Base-by-base conservation (phyloP, 2,113 vertebrate species). In the Morone chrysops region DNA sequence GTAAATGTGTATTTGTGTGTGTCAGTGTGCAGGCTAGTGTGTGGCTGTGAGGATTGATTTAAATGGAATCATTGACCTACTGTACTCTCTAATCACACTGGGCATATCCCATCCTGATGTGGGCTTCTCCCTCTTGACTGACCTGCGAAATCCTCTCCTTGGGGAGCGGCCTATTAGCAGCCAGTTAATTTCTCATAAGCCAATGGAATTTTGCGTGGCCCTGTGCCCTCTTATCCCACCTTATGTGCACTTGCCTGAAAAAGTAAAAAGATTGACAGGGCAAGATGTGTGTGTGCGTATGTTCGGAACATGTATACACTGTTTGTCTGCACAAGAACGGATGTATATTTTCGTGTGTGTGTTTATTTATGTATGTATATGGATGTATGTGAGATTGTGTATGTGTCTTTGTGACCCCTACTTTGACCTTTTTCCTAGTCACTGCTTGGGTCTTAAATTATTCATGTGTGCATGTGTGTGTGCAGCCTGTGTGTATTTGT, bases 371-470 rank as follows among this genome's bases (percentile, higher is more conserved):
- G 87, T 89, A 90, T 94, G 84, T 88, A 79, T 91, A 88, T 92
- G 88, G 83, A 83, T 91, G 88, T 89, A 83, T 92, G 85, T 92
- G 84, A 57, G 61, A 88, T 89, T 90, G 92, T 93, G 86, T 91
- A 82, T 85, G 82, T 89, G 86, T 90, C 87, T 90, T 43, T 22
- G 78, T 94, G 94, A 95, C 94, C 94, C 89, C 81, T 85, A 59
- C 50, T 70, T 78, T 95, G 94, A 95, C 94, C 94, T 92, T 91
- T 92, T 72, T 78, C 79, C 80, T 78, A 84, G 90, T 93, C 90
- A 80, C 89, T 87, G 86, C 92, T 92, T 86, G 86, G 83, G 78
- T 90, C 86, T 90, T 95, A 91, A 93, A 95, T 95, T 92, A 95
- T 95, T 95, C 92, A 94, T 95, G 91, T 92, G 87, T 85, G 54